Base-by-base conservation (phyloP, 2,113 vertebrate species). In the Lasiurus borealis region DNA sequence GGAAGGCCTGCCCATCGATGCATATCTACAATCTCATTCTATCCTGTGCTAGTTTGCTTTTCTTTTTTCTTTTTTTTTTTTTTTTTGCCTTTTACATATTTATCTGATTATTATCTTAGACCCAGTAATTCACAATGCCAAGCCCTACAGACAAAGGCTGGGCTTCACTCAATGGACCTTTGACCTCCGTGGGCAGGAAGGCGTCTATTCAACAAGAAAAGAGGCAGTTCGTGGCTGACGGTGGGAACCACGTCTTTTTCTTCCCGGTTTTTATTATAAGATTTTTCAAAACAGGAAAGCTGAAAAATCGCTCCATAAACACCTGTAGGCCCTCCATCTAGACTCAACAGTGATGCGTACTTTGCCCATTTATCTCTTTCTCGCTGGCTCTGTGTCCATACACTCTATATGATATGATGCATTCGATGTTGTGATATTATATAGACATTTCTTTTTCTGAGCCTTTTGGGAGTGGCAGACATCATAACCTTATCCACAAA, bases 271-370 rank as follows among this genome's bases (percentile, higher is more conserved):
- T 80, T 85, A 57, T 57, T 40, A 16, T 52, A 85, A 85, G 23
- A 31, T 21, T 85, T 94, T 94, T 85, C 40, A 78, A 90, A 93
- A 54, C 31, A 54, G 29, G 85, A 62, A 91, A 92, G n/a, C 36
- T 40, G 31, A 21, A 88, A 77, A 91, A 80, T 34, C 89, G 13
- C 50, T 10, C 44, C 27, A 5, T 2, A 7, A 48, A 52, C 50
- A 27, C 40, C 23, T n/a, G 1, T 11, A 23, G 3, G 5, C 46
- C 29, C 73, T 82, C 86, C 3, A 40, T 52, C 46, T 46, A 23
- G 31, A 50, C 19, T 72, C 66, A 16, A 14, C 34, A 31, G 2
- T 2, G 31, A 57, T 11, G 75, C 62, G 8, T 59, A 15, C 10
- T 50, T 76, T 27, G 4, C 6, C 73, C 31, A 29, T 46, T 69